These are phyloP conservation scores for Morpho achilles DNA, from an alignment of 2,888 invertebrate genomes.

Conservation along the genomic window DNA sequence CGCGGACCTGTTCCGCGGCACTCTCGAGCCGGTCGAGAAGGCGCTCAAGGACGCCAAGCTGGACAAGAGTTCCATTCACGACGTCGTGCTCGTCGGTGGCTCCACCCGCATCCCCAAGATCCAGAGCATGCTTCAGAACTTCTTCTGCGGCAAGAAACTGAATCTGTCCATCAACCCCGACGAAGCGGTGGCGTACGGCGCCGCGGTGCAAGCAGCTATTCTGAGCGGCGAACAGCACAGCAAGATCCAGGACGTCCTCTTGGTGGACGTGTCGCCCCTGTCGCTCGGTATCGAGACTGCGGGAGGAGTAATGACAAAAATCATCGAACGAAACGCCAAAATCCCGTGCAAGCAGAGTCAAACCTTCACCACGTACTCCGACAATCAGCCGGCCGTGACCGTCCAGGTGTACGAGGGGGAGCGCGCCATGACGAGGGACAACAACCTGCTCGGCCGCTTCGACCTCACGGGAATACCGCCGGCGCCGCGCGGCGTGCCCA, in stretches of 20 bases:
- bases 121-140: constrained; percentile 82
- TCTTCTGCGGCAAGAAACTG: constrained; percentile 54
- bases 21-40: constrained; percentile 69
- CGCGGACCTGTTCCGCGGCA: constrained; percentile 79
- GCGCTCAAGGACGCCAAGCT: constrained; percentile 85
- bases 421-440: constrained; percentile 72
- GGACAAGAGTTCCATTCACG: constrained; percentile 84
- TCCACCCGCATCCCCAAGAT: constrained; percentile 75
- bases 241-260: constrained; percentile 81
- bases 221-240: constrained; percentile 82
- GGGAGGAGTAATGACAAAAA: constrained; percentile 84
- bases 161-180: too few species aligned
- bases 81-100: constrained; percentile 84
- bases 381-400: constrained; percentile 84
- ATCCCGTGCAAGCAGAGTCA: constrained; percentile 82
- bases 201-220: constrained; percentile 83
- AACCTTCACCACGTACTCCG: constrained; percentile 85
- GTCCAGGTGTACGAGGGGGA: constrained; percentile 85
- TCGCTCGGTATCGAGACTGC: constrained; percentile 85
- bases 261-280: constrained; percentile 73
- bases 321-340: constrained; percentile 82
- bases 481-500: too few species aligned
- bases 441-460: too few species aligned
- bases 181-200: constrained; percentile 66
- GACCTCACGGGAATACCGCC: too few species aligned